phyloP scores from a whole-genome alignment of 2,797 vertebrate species.

The Kryptopterus vitreolus region DNA sequence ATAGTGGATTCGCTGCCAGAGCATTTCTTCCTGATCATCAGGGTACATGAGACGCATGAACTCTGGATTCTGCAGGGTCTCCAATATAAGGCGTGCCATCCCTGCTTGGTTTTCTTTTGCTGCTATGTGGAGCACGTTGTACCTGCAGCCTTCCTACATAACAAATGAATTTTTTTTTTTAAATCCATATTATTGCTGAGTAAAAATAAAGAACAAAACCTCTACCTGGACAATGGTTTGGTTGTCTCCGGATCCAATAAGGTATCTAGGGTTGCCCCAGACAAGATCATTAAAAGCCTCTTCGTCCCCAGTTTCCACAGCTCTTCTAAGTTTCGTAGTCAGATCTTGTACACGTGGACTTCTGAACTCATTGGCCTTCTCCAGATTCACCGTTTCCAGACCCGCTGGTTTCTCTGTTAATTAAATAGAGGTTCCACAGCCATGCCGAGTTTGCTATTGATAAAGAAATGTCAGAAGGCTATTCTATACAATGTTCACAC shows the following conservation, averaged over 20 bases:
- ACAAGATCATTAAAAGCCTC: conserved; percentile 73
- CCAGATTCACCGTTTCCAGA: conserved; percentile 69
- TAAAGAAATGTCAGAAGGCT: not conserved
- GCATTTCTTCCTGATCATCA: conserved; percentile 73
- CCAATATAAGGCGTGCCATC: conserved; percentile 74
- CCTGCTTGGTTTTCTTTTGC: conserved; percentile 80
- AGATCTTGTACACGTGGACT: conserved; percentile 82
- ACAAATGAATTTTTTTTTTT: too few species aligned
- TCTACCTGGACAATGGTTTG: conserved; percentile 83
- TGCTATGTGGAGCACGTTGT: conserved; percentile 84
- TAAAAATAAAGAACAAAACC: conserved; percentile 52
- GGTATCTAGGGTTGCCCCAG: conserved; percentile 84
- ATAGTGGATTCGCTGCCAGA: conserved; percentile 76
- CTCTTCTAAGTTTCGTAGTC: conserved; percentile 78
- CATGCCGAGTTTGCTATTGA: not conserved
- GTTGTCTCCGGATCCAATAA: conserved; percentile 86
- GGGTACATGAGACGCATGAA: conserved; percentile 88
- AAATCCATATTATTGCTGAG: too few species aligned
- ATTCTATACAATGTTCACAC: not conserved
- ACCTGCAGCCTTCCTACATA: conserved; percentile 81
- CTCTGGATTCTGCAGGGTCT: conserved; percentile 77
- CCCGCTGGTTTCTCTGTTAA: conserved; percentile 69
- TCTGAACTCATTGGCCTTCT: conserved; percentile 82
- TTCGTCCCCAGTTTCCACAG: conserved; percentile 78
- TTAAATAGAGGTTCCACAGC: not conserved